Evolutionary conservation across 1,140 invertebrate genomes (phyloP).

Genomic region (Drosophila pallidifrons): DNA sequence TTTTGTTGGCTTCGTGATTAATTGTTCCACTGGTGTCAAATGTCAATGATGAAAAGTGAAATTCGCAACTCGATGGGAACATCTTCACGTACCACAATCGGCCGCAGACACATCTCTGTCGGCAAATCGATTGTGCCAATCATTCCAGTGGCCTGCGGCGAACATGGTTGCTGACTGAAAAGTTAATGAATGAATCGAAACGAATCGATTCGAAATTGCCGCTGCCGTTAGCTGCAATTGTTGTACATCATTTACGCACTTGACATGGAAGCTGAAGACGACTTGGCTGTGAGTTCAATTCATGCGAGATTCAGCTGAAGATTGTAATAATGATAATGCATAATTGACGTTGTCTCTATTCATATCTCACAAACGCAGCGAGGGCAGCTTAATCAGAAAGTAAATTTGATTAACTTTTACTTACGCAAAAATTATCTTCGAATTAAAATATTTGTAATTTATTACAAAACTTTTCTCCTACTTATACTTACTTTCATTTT

Average conservation of each 20-base stretch:
- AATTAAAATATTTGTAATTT: no score
- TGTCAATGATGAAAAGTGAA: constrained; percentile 73
- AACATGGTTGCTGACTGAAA: constrained; percentile 57
- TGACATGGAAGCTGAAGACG: constrained; percentile 45
- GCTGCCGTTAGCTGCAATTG: constrained; percentile 58
- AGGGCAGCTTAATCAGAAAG: constrained; percentile 21
- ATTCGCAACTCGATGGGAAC: constrained; percentile 46
- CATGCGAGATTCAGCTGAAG: constrained; percentile 21
- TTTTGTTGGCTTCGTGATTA: constrained; percentile 54
- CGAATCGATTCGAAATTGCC: constrained; percentile 39
- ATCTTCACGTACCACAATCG: neutral
- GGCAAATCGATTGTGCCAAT: constrained; percentile 74
- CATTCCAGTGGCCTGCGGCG: constrained; percentile 60
- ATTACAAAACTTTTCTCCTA: no score
- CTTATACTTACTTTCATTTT: no score
- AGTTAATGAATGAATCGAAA: constrained; percentile 63
- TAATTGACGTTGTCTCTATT: constrained; percentile 28
- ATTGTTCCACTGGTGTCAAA: constrained; percentile 65
- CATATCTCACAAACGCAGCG: constrained; percentile 10
- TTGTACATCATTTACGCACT: constrained; percentile 52
- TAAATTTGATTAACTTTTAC: neutral
- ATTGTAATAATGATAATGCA: constrained; percentile 53
- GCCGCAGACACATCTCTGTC: constrained; percentile 16
- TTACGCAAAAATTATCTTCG: neutral
- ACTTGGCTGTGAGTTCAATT: constrained; percentile 7